Percentiles rank a stretch among this genome's conserved stretches.
Evolutionary conservation across 2,113 vertebrate species (phyloP).

Genomic region (Apaloderma vittatum): DNA sequence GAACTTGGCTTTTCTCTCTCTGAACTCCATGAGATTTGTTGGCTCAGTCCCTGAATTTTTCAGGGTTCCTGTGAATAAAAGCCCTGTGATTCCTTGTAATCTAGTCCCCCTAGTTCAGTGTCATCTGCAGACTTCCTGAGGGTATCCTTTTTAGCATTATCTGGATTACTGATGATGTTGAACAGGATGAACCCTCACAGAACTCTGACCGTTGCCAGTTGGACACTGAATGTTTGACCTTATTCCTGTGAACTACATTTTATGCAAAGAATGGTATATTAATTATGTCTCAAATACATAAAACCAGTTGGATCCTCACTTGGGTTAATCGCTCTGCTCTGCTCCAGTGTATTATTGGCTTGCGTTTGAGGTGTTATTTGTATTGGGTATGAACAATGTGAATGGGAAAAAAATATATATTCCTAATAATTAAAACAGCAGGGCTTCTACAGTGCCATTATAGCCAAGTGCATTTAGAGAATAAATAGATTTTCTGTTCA

Average conservation of each 20-base stretch:
- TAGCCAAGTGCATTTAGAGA: not conserved
- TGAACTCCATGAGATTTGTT: not conserved
- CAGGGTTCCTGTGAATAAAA: not conserved
- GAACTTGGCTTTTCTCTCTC: not conserved
- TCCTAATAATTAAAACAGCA: not conserved
- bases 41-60: not conserved
- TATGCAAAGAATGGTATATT: not conserved
- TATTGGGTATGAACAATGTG: not conserved
- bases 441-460: not conserved
- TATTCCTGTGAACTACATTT: not conserved
- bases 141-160: not conserved
- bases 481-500: not conserved
- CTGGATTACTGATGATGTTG: not conserved
- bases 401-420: not conserved
- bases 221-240: not conserved
- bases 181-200: not conserved
- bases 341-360: not conserved
- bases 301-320: not conserved
- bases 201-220: not conserved
- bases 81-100: not conserved
- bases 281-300: not conserved
- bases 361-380: not conserved
- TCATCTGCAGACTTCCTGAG: not conserved
- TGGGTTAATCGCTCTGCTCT: not conserved
- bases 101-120: not conserved